These are phyloP conservation scores for Stramonita haemastoma DNA, from an alignment of 2,888 invertebrate species.

Conservation along the genomic window DNA sequence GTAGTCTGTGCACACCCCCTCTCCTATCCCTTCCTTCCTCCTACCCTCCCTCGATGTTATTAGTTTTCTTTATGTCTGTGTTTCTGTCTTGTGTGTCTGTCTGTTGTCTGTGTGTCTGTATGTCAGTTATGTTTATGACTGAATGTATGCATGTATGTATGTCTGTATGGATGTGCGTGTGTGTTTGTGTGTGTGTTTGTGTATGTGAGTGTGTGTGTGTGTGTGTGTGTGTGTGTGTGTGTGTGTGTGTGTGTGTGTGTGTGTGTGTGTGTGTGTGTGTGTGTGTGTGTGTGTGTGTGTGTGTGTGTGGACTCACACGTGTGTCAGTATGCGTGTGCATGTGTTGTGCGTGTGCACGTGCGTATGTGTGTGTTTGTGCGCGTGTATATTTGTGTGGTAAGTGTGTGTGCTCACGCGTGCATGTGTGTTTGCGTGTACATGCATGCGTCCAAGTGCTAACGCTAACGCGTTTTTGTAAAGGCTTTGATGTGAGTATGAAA, in stretches of 20 bases:
- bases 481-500: too few species aligned
- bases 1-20: neutral
- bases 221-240: neutral
- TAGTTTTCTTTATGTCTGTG: neutral
- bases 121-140: neutral
- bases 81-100: neutral
- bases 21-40: neutral
- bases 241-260: neutral
- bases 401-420: neutral
- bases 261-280: conserved; percentile 1
- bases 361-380: too few species aligned
- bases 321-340: too few species aligned
- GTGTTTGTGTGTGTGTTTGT: too few species aligned
- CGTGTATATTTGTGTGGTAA: neutral
- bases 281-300: neutral
- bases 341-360: too few species aligned
- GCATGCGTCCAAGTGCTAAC: too few species aligned
- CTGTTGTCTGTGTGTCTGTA: neutral
- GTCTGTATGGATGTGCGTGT: neutral
- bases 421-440: too few species aligned
- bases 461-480: too few species aligned
- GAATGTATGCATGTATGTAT: neutral
- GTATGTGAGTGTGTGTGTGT: too few species aligned
- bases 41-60: neutral
- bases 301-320: too few species aligned